Evolutionary conservation across 2,113 vertebrate species (phyloP), one percentile per base, ranked within the genome.

Genomic region (Speoplatyrhinus poulsoni): DNA sequence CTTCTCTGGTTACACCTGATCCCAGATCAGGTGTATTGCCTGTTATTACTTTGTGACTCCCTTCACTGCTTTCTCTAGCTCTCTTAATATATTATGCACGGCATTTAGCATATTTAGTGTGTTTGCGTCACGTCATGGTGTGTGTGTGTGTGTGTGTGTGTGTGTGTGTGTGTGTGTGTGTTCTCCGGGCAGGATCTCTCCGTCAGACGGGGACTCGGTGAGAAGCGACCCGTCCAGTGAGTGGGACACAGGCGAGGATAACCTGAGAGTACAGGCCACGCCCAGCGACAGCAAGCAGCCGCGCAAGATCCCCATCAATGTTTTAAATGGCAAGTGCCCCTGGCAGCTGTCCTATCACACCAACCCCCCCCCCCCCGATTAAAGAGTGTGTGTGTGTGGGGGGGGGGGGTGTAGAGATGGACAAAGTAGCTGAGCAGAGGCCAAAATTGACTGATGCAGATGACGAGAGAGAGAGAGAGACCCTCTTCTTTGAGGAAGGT

Each of bases 171-270:
- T 47, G 4, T 11, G 65, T 71, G 74, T 77, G 63, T 65, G 60
- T 80, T 84, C 49, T 71, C 59, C 36, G 72, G 69, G 67, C 82
- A 98, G 97, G 86, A 90, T 99, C 84, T 96, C 94, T 0, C 96
- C 97, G 0, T 98, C 96, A 2, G 96, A 99, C 67, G 94, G 93
- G 0, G 95, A 97, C 78, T 99, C 97, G 0, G 92, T 95, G 1
- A 93, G 93, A 41, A 99, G 96, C 65, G 95, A 98, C 54, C 94
- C 92, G 8, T 96, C 95, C 79, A 96, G 95, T 0, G 96, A 94
- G 74, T 92, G 92, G 72, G 96, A 96, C 26, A 92, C 90, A 0
- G 91, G 92, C 0, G 95, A 96, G 57, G 95, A 96, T 75, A 91
- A 85, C 81, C 87, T 73, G 55, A 94, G 92, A 88, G 86, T 83